phyloP scores from a whole-genome alignment of 2,113 vertebrate genomes.

The Taxidea taxus region DNA sequence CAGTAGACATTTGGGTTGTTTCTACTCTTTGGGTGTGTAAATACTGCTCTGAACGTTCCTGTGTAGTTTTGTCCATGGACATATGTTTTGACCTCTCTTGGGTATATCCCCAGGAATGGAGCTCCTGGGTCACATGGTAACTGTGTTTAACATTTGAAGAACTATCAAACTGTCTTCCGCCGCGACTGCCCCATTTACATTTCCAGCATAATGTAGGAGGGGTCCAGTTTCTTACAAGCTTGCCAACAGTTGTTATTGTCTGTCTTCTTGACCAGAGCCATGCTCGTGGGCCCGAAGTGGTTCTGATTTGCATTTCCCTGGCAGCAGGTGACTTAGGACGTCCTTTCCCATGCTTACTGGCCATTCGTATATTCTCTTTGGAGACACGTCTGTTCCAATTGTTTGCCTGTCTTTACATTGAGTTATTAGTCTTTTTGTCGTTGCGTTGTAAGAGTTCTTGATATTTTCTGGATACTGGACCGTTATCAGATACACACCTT shows the following conservation, averaged over 20 bases:
- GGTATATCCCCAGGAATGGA: background rate
- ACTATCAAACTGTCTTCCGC: background rate
- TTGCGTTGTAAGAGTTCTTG: background rate
- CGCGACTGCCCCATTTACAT: fast-evolving
- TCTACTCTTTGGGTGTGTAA: background rate
- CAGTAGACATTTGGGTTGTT: background rate
- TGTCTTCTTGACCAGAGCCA: background rate
- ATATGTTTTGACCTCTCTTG: background rate
- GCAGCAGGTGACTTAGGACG: background rate
- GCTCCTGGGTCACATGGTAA: background rate
- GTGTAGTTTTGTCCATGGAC: background rate
- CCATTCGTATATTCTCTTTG: background rate
- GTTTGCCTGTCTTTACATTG: background rate
- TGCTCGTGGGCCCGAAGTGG: background rate
- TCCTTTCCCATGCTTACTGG: background rate
- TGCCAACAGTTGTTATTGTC: background rate
- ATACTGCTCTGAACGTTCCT: background rate
- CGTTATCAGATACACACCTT: background rate
- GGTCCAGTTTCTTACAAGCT: background rate
- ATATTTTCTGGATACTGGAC: background rate
- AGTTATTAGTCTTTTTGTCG: background rate
- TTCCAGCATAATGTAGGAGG: fast-evolving
- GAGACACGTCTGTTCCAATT: background rate
- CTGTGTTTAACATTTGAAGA: background rate
- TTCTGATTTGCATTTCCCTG: background rate